Evolutionary conservation across 2,113 vertebrate species (phyloP).

Genomic region (Euleptes europaea): DNA sequence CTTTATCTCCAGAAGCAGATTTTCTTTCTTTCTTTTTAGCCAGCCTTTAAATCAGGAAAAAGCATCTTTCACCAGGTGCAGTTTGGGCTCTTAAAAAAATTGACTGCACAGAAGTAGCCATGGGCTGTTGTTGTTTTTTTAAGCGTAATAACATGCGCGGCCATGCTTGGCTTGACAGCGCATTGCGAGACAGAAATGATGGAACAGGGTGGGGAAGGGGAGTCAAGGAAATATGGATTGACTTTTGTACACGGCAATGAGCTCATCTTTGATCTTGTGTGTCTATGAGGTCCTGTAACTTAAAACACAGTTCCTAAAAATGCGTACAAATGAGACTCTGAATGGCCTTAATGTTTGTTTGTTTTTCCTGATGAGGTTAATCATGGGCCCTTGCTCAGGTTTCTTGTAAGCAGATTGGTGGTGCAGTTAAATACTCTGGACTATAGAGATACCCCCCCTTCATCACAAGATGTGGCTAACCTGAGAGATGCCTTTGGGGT

Average conservation of each 20-base stretch:
- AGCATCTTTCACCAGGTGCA: constrained; percentile 72
- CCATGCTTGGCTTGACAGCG: constrained; percentile 54
- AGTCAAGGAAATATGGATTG: constrained; percentile 63
- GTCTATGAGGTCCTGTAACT: constrained; percentile 52
- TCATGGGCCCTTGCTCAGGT: not conserved
- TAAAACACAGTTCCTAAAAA: constrained; percentile 40
- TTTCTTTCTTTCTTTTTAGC: constrained; percentile 27
- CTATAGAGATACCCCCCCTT: too few relatives aligned
- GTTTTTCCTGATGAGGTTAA: constrained; percentile 55
- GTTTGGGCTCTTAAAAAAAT: constrained; percentile 48
- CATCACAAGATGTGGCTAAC: too few relatives aligned
- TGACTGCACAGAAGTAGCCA: constrained; percentile 57
- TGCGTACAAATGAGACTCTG: constrained; percentile 47
- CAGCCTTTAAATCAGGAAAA: constrained; percentile 47
- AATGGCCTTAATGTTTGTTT: constrained; percentile 49
- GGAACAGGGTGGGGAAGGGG: constrained; percentile 61
- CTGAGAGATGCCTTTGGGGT: too few relatives aligned
- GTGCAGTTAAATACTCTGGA: too few relatives aligned
- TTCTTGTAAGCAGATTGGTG: not conserved
- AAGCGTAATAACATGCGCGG: constrained; percentile 58
- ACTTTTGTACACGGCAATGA: constrained; percentile 63
- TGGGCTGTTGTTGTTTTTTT: constrained; percentile 52
- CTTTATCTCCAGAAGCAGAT: constrained; percentile 15
- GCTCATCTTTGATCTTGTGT: constrained; percentile 53
- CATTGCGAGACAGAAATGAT: constrained; percentile 66